Percentiles rank a stretch among this genome's conserved stretches.
These are phyloP conservation scores for Channa maculata DNA, from an alignment of 2,113 vertebrate species.

Conservation along the genomic window DNA sequence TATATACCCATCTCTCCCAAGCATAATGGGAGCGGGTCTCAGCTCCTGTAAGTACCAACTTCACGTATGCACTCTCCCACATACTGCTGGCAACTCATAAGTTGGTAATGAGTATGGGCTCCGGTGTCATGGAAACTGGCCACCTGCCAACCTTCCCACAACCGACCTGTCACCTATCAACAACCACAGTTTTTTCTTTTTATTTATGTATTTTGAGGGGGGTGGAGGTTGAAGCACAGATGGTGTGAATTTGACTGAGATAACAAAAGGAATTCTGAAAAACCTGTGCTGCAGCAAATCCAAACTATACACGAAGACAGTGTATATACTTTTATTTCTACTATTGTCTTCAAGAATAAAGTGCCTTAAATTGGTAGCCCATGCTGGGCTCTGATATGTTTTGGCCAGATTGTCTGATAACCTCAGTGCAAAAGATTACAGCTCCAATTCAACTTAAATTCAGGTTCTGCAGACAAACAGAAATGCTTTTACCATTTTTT, in stretches of 20 bases:
- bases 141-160: slow-evolving; percentile 51
- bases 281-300: slow-evolving; percentile 13
- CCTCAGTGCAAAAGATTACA: neutral
- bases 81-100: neutral
- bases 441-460: slow-evolving; percentile 26
- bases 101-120: slow-evolving; percentile 31
- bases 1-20: neutral
- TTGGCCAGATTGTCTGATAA: neutral
- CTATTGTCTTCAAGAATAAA: neutral
- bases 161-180: slow-evolving; percentile 50
- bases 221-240: neutral
- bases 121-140: slow-evolving; percentile 42
- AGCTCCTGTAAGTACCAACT: neutral
- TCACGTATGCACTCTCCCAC: slow-evolving; percentile 23
- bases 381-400: neutral
- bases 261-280: slow-evolving; percentile 19
- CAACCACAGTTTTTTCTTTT: neutral
- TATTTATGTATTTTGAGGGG: neutral
- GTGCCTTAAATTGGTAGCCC: neutral
- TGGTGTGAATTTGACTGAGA: slow-evolving; percentile 5
- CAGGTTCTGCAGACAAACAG: neutral
- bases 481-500: neutral
- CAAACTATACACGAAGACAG: neutral
- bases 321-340: too few relatives aligned
- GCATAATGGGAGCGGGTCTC: slow-evolving; percentile 7